Base-by-base conservation (phyloP, 1,140 invertebrate genomes). In the Neotoxoptera formosana region DNA sequence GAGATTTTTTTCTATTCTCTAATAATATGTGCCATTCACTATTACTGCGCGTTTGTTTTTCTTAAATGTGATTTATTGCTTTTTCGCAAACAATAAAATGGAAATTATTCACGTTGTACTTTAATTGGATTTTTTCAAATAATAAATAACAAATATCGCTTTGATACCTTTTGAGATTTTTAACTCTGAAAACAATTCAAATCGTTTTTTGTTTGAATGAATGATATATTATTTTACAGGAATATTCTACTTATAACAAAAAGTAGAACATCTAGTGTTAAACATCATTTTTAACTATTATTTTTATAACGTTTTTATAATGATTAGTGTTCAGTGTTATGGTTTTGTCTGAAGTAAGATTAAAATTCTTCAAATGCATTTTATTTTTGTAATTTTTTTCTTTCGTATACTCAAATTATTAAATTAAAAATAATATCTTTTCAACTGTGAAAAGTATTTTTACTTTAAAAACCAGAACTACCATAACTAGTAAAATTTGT, bases 161-260 rank as follows among this genome's bases (percentile, higher is more conserved):
- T 76, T 76, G n/a, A 76, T 76, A 76, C 60, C 60, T 76, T 76
- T 76, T 34, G 60, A 76, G 60, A 76, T n/a, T 76, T 76, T 76
- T 76, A 76, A 76, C 30, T 17, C n/a, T 76, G n/a, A 76, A 17
- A 76, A 76, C 60, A n/a, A 76, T 76, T 76, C 60, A 76, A 76
- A n/a, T 20, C 4, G 30, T 76, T 76, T 76, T 76, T 17, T 17
- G 3, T 76, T 76, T 67, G 30, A 76, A 34, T 76, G 60, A 76
- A 34, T 76, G 17, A n/a, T 76, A n/a, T n/a, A n/a, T n/a, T n/a
- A 76, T 76, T n/a, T 76, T 34, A 76, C n/a, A 76, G 60, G 17
- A 3, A 76, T 30, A 17, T 14, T 14, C 60, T 17, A n/a, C 60
- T 17, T 76, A n/a, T n/a, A 76, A 76, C 14, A n/a, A 76, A 17